Evolutionary conservation across 2,888 invertebrate species (phyloP), one percentile per base, ranked within the genome.

Genomic region (Apoderus coryli): DNA sequence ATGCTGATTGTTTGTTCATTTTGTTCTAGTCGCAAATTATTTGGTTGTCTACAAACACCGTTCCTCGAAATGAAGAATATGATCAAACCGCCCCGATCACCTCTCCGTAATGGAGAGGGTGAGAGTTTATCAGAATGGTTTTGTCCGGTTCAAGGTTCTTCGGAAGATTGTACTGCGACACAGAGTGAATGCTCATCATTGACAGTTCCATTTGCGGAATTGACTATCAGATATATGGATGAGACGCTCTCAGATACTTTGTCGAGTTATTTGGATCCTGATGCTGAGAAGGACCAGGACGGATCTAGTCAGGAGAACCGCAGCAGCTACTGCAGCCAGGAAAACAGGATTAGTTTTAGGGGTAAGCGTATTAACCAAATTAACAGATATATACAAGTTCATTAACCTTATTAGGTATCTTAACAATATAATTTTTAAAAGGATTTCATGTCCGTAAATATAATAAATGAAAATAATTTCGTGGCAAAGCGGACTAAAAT

Each of bases 11-110:
- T n/a, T n/a, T n/a, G n/a, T n/a, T n/a, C n/a, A n/a, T n/a, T n/a
- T n/a, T n/a, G n/a, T n/a, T 57, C 25, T 48, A 67, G 67, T 35
- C 63, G 62, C 25, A 69, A 68, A 47, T 50, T 69, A 27, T 63
- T 69, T 48, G 65, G 67, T 36, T 69, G 69, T 51, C 60, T 70
- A 42, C 67, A 69, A 55, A 62, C 66, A 9, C 67, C 67, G 29
- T 54, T 69, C 41, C 56, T 66, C 44, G 64, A 69, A 46, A 52
- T 69, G 50, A 56, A 64, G 33, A 66, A 67, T 40, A 65, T 67
- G 64, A 56, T 69, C 32, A 60, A 64, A 43, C 65, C 67, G 3
- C 56, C 57, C 1, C 51, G 56, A 14, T 57, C 56, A 3, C 58
- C 59, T 3, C 53, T 56, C 7, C 52, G 51, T 23, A 45, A 45